phyloP scores from a whole-genome alignment of 2,888 invertebrate species.

The Anoncus sp. region DNA sequence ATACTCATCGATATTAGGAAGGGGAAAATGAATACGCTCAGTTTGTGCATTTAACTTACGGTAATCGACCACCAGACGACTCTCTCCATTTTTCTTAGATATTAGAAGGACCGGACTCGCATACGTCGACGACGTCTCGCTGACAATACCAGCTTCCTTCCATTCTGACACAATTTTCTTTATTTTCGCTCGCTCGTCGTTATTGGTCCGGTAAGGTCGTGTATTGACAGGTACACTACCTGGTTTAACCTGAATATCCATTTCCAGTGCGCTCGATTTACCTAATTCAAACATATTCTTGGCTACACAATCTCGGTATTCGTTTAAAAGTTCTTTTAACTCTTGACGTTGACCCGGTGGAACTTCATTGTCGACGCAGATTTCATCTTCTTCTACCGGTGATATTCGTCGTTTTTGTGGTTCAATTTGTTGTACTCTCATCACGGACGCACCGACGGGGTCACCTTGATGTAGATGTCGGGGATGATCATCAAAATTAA shows the following conservation, averaged over 20 bases:
- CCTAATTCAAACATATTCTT: not conserved
- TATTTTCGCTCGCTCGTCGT: not conserved
- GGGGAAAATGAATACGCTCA: not conserved
- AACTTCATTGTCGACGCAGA: slow-evolving; percentile 3
- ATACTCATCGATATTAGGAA: slow-evolving; percentile 3
- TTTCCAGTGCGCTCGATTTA: not conserved
- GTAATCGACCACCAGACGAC: not conserved
- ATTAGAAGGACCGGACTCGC: not conserved
- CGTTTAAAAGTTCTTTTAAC: not conserved
- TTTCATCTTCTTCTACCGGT: slow-evolving; percentile 29
- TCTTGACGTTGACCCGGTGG: slow-evolving; percentile 1
- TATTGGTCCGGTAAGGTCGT: not conserved
- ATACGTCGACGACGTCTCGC: not conserved
- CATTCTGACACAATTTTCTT: not conserved
- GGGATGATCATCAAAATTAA: not conserved
- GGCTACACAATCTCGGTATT: not conserved
- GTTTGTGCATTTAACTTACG: not conserved
- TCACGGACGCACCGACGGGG: slow-evolving; percentile 2
- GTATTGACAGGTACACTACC: not conserved
- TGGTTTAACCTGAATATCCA: not conserved
- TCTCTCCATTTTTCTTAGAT: not conserved
- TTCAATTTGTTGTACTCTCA: not conserved
- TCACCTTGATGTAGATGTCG: slow-evolving; percentile 2
- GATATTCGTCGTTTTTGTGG: slow-evolving; percentile 21
- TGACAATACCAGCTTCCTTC: not conserved